Percentiles rank a stretch among this genome's conserved stretches.
These are phyloP conservation scores for Mus spicilegus DNA, from an alignment of 2,113 vertebrate genomes.

Conservation along the genomic window DNA sequence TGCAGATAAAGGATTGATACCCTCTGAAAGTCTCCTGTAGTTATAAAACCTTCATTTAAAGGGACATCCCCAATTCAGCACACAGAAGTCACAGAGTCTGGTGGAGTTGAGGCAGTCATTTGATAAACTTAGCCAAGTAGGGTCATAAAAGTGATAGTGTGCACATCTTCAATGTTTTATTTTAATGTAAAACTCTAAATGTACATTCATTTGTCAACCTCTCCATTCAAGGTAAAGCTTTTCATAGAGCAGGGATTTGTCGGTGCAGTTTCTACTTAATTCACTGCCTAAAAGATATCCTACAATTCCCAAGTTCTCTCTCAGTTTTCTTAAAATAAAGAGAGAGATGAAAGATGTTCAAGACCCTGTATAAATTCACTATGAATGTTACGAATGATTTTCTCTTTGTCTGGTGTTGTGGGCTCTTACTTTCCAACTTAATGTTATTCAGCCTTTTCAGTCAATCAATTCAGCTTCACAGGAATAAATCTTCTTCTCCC, in stretches of 20 bases:
- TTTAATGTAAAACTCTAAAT: conserved; percentile 3
- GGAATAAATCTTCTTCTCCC: conserved; percentile 9
- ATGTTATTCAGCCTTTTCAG: background rate
- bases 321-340: conserved; percentile 3
- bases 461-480: background rate
- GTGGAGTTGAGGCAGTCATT: background rate
- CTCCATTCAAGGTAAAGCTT: background rate
- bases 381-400: background rate
- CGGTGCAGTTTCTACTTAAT: background rate
- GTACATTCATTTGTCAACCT: background rate
- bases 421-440: background rate
- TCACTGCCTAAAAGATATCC: background rate
- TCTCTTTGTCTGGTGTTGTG: background rate
- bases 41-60: conserved; percentile 39
- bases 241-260: background rate
- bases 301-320: background rate
- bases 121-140: background rate
- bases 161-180: conserved; percentile 24
- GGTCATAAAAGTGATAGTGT: background rate
- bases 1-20: background rate
- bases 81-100: background rate
- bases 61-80: background rate
- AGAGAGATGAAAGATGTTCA: conserved; percentile 37
- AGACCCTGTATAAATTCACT: background rate
- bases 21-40: background rate